Conservation (phyloP, 2,888 invertebrate genomes). For the Synanthedon andrenaeformis region DNA sequence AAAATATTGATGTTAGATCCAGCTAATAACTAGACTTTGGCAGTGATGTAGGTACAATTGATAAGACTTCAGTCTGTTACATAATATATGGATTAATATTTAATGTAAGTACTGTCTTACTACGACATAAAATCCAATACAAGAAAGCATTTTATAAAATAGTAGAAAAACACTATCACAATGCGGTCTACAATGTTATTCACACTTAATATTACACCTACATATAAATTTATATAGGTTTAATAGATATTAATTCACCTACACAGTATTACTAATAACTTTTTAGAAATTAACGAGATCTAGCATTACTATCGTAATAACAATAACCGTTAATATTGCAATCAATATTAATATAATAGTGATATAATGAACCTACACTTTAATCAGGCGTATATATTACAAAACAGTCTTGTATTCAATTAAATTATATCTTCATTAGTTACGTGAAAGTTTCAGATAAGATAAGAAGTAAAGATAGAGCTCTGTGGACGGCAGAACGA, state of each 20-base stretch:
- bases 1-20: no score
- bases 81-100: not conserved
- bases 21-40: conserved; percentile 35
- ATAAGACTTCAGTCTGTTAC: conserved; percentile 40
- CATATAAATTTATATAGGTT: no score
- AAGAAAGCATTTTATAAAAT: no score
- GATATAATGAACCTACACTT: not conserved
- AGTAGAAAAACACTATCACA: no score
- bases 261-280: not conserved
- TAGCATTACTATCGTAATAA: conserved; percentile 50
- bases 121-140: no score
- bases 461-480: no score
- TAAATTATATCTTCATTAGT: not conserved
- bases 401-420: not conserved
- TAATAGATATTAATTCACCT: not conserved
- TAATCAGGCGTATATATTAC: not conserved
- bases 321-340: conserved; percentile 18
- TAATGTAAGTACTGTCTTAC: no score
- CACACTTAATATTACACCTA: no score
- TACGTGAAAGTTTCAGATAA: no score
- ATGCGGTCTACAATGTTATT: no score
- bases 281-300: conserved; percentile 36
- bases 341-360: not conserved
- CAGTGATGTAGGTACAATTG: conserved; percentile 47
- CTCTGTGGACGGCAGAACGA: no score